These are phyloP conservation scores for Euschistus heros DNA, from an alignment of 1,140 invertebrate genomes.

Conservation along the genomic window DNA sequence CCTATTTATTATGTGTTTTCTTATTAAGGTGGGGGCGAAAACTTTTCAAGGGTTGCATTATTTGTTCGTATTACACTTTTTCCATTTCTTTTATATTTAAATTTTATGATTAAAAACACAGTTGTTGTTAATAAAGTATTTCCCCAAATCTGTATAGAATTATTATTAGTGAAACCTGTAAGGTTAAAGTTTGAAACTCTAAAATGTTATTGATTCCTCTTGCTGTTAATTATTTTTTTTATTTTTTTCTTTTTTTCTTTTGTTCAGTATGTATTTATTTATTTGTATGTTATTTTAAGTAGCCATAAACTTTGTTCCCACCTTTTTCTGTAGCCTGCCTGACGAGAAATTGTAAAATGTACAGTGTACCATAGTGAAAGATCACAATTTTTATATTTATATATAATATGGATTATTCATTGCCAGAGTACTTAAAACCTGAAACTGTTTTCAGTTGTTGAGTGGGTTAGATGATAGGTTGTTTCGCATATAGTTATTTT, in stretches of 20 bases:
- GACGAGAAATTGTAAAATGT: constrained; percentile 16
- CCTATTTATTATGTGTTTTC: constrained; percentile 1
- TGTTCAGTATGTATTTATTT: no score
- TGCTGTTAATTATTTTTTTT: no score
- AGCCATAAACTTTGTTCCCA: constrained; percentile 8
- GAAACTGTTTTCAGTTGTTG: constrained; percentile 13
- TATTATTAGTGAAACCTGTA: no score
- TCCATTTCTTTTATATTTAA: no score
- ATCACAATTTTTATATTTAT: constrained; percentile 27
- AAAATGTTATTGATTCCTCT: no score
- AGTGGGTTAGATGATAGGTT: constrained; percentile 16
- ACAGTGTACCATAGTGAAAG: constrained; percentile 26
- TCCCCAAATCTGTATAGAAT: no score
- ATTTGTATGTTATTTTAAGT: no score
- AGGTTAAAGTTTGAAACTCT: no score
- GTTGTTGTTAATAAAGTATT: no score
- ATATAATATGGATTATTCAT: constrained; percentile 14
- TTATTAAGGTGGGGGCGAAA: constrained; percentile 12
- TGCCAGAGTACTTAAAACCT: constrained; percentile 13
- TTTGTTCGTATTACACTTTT: constrained; percentile 8
- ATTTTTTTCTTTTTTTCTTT: no score
- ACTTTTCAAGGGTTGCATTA: constrained; percentile 2
- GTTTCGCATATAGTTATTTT: constrained; percentile 23
- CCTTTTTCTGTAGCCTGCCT: constrained; percentile 4
- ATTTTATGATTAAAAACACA: no score